These are phyloP conservation scores for Neodon shergylaensis DNA, from an alignment of 2,113 vertebrate species.

Conservation along the genomic window DNA sequence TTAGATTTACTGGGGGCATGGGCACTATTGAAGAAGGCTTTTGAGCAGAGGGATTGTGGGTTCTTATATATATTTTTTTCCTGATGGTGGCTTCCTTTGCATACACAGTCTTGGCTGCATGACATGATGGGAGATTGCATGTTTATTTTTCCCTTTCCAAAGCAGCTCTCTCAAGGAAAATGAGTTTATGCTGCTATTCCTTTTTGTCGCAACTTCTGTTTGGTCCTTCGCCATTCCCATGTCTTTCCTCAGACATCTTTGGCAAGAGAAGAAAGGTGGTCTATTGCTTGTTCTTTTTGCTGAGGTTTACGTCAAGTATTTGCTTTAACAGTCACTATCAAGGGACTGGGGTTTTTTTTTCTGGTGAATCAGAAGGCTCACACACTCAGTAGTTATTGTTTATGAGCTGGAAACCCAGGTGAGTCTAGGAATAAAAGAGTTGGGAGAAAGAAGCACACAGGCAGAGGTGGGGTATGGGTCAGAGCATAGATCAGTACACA, in stretches of 20 bases:
- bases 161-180: background rate
- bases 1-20: background rate
- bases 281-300: background rate
- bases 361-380: constrained; percentile 54
- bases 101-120: background rate
- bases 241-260: background rate
- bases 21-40: background rate
- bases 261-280: background rate
- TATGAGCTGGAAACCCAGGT: constrained; percentile 4
- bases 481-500: background rate
- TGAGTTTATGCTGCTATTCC: background rate
- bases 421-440: background rate
- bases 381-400: constrained; percentile 31
- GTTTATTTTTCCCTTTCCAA: background rate
- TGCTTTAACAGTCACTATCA: constrained; percentile 59
- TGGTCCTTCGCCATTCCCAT: background rate
- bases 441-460: background rate
- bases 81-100: background rate
- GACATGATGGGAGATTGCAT: background rate
- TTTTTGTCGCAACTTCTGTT: background rate
- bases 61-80: background rate
- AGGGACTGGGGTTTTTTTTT: constrained; percentile 63
- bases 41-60: background rate
- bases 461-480: background rate
- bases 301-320: constrained; percentile 52